Base-by-base conservation (phyloP, 1,140 invertebrate species). In the Scylla paramamosain region DNA sequence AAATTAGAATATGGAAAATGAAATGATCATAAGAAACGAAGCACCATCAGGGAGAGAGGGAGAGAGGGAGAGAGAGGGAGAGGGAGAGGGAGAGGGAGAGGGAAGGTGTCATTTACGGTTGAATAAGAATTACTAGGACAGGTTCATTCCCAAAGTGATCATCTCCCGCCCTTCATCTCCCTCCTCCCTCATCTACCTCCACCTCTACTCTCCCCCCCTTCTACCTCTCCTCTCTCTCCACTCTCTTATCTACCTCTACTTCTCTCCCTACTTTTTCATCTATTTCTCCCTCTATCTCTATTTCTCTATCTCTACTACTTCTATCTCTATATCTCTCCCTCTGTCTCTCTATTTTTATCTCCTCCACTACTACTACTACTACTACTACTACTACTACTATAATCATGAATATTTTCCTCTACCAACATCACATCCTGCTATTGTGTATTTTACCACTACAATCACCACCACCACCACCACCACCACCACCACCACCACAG, bases 51-150 rank as follows among this genome's bases (percentile, higher is more conserved):
- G 14, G 86, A 88, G 86, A 88, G 86, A 39, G 31, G 39, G 86
- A 88, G 86, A 88, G 86, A 88, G 86, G 39, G 86, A 88, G 86
- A 88, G 86, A 39, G 31, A 88, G 86, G 39, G 86, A 88, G 86
- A 88, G 86, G 39, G 86, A 88, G 86, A 31, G 86, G 4, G 29
- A 39, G 31, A 31, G 29, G 39, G 86, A 39, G 86, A 88, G 86
- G 25, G 86, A 88, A 6, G 4, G 31, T 84, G n/a, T 32, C n/a
- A 84, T 20, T 32, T 32, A 84, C n/a, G 31, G n/a, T 1, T 84
- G 31, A 84, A 84, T 32, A 4, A 84, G 83, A 84, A 84, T 84
- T 28, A 84, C 16, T 28, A 28, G 14, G 31, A 84, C 31, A 84
- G 83, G 10, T 29, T 29, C 83, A 84, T 84, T 84, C 83, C 31